These are phyloP conservation scores for Acleris literana DNA, from an alignment of 2,888 invertebrate species.

Conservation along the genomic window DNA sequence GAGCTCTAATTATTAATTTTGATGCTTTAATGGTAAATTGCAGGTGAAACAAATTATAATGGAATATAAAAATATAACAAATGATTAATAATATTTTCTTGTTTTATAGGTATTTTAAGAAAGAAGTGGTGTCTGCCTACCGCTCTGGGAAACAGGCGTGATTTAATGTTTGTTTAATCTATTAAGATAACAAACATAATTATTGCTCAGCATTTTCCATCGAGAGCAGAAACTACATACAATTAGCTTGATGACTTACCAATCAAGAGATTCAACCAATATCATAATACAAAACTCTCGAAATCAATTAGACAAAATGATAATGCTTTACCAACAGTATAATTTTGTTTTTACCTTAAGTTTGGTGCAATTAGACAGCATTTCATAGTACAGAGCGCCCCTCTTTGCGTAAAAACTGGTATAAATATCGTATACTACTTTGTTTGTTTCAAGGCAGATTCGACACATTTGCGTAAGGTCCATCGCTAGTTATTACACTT, in stretches of 20 bases:
- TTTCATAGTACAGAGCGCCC: slow-evolving; percentile 65
- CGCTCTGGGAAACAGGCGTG: too few relatives aligned
- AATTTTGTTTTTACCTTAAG: slow-evolving; percentile 55
- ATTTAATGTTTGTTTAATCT: too few relatives aligned
- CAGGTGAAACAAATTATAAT: too few relatives aligned
- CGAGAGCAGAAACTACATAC: slow-evolving; percentile 9
- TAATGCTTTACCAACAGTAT: neutral
- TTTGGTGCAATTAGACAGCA: slow-evolving; percentile 69
- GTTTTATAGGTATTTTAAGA: too few relatives aligned
- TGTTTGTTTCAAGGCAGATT: slow-evolving; percentile 62
- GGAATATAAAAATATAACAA: too few relatives aligned
- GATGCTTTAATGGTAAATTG: too few relatives aligned
- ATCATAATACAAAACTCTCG: neutral
- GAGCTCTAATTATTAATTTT: too few relatives aligned
- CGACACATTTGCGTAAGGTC: slow-evolving; percentile 70
- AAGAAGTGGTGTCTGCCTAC: too few relatives aligned
- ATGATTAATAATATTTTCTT: too few relatives aligned
- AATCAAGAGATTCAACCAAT: slow-evolving; percentile 4
- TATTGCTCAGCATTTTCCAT: neutral
- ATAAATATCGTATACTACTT: slow-evolving; percentile 67
- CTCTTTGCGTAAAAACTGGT: slow-evolving; percentile 64
- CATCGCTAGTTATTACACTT: slow-evolving; percentile 42
- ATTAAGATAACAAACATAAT: too few relatives aligned
- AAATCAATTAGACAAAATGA: slow-evolving; percentile 1
- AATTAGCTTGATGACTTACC: neutral